phyloP scores from a whole-genome alignment of 2,797 vertebrate species.

The Holocentrus rufus region DNA sequence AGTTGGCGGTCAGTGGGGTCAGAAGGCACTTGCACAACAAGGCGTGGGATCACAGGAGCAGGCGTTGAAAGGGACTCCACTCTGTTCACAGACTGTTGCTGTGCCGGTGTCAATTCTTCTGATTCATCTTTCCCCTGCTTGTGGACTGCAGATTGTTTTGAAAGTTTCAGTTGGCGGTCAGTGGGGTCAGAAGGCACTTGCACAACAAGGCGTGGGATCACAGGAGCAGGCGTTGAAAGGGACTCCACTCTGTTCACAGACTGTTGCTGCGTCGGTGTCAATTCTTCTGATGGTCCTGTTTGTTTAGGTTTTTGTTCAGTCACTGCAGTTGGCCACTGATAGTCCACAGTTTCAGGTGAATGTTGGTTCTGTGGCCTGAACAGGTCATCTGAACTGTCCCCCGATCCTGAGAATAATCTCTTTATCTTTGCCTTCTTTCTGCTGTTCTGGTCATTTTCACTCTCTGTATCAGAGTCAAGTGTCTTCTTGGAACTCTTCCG shows the following conservation, averaged over 20 bases:
- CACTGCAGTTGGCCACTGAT: not conserved
- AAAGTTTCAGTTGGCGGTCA: not conserved
- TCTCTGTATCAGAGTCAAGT: slow-evolving; percentile 19
- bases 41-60: not conserved
- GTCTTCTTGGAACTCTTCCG: not conserved
- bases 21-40: not conserved
- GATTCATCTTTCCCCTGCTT: not conserved
- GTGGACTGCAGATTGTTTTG: not conserved
- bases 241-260: not conserved
- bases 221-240: fast-evolving
- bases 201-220: not conserved
- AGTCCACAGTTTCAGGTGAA: not conserved
- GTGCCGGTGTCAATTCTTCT: not conserved
- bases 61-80: fast-evolving
- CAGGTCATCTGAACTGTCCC: not conserved
- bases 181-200: fast-evolving
- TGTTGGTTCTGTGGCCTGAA: not conserved
- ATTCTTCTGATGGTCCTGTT: not conserved
- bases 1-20: fast-evolving
- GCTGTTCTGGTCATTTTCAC: slow-evolving; percentile 7
- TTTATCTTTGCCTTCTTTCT: not conserved
- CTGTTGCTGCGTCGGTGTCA: not conserved
- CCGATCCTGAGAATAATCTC: not conserved
- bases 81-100: not conserved
- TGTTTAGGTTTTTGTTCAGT: not conserved